phyloP scores from a whole-genome alignment of 2,113 vertebrate species.

The Megalops atlanticus region DNA sequence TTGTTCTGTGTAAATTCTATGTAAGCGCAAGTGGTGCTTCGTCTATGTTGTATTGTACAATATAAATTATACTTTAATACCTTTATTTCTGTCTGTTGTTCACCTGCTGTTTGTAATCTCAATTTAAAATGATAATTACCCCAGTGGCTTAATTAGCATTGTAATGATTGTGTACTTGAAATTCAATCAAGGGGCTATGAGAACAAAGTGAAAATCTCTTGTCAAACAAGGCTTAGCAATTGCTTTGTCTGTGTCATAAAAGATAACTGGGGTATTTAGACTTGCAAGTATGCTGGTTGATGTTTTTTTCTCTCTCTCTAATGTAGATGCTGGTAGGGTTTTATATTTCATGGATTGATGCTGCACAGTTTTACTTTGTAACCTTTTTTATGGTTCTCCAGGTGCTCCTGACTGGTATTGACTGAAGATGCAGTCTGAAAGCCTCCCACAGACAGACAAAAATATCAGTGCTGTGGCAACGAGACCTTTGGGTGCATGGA shows the following conservation, averaged over 20 bases:
- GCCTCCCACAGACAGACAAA: neutral
- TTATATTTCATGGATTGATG: neutral
- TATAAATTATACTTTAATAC: slow-evolving; percentile 25
- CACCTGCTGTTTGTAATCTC: slow-evolving; percentile 56
- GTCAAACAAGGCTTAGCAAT: slow-evolving; percentile 57
- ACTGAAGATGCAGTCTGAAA: neutral
- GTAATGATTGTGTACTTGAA: slow-evolving; percentile 64
- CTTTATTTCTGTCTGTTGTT: slow-evolving; percentile 34
- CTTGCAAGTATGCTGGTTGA: neutral
- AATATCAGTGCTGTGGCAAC: neutral
- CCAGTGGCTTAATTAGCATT: slow-evolving; percentile 67
- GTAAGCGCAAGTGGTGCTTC: slow-evolving; percentile 9
- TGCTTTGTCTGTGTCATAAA: slow-evolving; percentile 22
- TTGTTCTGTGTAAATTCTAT: neutral
- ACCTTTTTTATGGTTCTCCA: neutral
- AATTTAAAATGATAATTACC: slow-evolving; percentile 68
- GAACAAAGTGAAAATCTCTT: slow-evolving; percentile 54
- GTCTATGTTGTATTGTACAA: slow-evolving; percentile 4
- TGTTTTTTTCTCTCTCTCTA: neutral
- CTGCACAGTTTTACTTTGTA: neutral
- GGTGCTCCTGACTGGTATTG: neutral
- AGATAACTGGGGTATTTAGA: slow-evolving; percentile 5
- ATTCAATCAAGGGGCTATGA: slow-evolving; percentile 57
- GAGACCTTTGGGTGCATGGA: neutral
- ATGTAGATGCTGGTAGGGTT: neutral